These are phyloP conservation scores for Acholoe squamosa DNA, from an alignment of 2,888 invertebrate genomes.

Conservation along the genomic window DNA sequence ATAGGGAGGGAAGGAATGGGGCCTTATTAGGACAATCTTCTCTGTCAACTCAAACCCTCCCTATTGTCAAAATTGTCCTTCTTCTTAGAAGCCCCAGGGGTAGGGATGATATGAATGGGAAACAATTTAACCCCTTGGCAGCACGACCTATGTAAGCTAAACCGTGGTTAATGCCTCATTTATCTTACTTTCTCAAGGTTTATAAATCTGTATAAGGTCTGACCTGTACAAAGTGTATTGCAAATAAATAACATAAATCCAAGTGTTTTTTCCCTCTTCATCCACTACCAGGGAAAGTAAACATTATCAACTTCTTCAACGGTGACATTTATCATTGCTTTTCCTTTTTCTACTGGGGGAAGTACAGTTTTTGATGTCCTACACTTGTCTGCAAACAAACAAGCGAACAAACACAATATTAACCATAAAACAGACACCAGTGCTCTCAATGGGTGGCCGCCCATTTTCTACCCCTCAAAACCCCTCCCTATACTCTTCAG, in stretches of 20 bases:
- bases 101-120: conserved; percentile 5
- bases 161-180: background rate
- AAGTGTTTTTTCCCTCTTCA: too few relatives aligned
- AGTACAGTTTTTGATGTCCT: too few relatives aligned
- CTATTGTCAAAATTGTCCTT: conserved; percentile 10
- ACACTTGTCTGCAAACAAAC: background rate
- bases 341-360: too few relatives aligned
- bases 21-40: conserved; percentile 27
- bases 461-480: background rate
- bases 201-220: background rate
- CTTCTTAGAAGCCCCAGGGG: background rate
- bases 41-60: background rate
- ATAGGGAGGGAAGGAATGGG: background rate
- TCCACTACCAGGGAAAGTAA: too few relatives aligned
- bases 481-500: background rate
- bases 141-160: conserved; percentile 4
- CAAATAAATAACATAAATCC: too few relatives aligned
- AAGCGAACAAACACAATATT: background rate
- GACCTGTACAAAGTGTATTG: too few relatives aligned
- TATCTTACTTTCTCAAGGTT: background rate
- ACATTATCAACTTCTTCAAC: too few relatives aligned
- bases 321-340: too few relatives aligned
- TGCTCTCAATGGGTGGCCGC: background rate
- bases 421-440: conserved; percentile 6
- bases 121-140: conserved; percentile 21